These are phyloP conservation scores for Rhyacophila evoluta DNA, from an alignment of 2,888 invertebrate species.

Conservation along the genomic window DNA sequence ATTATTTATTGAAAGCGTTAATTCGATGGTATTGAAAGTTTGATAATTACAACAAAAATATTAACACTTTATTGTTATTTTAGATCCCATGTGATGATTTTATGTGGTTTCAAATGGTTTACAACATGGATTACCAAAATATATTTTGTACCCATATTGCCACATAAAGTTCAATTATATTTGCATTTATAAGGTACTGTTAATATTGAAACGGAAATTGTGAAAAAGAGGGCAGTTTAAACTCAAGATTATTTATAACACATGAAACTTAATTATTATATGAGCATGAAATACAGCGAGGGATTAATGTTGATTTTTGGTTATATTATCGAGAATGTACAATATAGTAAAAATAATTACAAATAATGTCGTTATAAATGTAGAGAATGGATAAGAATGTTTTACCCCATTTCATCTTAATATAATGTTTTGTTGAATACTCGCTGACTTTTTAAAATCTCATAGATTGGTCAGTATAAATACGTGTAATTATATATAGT, in stretches of 20 bases:
- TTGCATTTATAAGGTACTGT: too few relatives aligned
- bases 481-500: background rate
- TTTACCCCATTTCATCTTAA: background rate
- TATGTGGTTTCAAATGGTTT: too few relatives aligned
- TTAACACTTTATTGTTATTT: too few relatives aligned
- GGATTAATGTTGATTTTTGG: conserved; percentile 8
- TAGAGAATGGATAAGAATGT: background rate
- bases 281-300: background rate
- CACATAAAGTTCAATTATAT: too few relatives aligned
- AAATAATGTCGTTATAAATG: background rate
- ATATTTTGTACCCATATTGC: too few relatives aligned
- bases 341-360: background rate
- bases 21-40: too few relatives aligned
- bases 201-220: too few relatives aligned
- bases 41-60: too few relatives aligned
- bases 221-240: too few relatives aligned
- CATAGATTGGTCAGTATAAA: background rate
- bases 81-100: too few relatives aligned
- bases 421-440: background rate
- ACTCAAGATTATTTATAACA: background rate
- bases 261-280: background rate
- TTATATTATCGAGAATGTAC: background rate
- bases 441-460: background rate
- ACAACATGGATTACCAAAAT: too few relatives aligned
- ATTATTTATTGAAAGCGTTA: too few relatives aligned